phyloP scores from a whole-genome alignment of 2,113 vertebrate genomes.

The Syngnathus typhle region DNA sequence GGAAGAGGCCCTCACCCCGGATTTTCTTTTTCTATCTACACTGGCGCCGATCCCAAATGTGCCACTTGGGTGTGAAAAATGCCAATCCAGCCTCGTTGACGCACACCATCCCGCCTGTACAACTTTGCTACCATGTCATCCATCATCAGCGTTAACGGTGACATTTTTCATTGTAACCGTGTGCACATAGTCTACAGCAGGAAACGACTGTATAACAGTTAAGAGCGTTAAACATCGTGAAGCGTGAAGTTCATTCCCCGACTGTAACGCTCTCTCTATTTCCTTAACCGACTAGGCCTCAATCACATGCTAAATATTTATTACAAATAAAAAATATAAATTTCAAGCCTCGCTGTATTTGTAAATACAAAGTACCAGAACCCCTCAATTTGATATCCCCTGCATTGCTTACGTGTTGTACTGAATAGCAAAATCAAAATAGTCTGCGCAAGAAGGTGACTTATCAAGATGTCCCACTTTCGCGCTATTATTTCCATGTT shows the following conservation, averaged over 20 bases:
- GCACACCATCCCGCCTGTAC: conserved; percentile 2
- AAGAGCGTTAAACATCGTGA: no score
- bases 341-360: neutral
- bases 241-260: no score
- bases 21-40: no score
- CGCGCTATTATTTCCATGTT: conserved; percentile 28
- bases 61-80: no score
- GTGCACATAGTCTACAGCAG: neutral
- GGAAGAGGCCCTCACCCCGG: no score
- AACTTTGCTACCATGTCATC: neutral
- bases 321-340: no score
- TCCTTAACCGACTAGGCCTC: neutral
- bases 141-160: neutral
- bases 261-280: no score
- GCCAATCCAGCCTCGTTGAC: neutral
- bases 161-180: no score
- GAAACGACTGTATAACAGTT: neutral
- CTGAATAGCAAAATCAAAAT: conserved; percentile 13
- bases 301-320: neutral
- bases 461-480: conserved; percentile 36
- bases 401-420: neutral
- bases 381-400: neutral
- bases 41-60: no score
- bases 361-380: neutral
- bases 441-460: conserved; percentile 23